Base-by-base conservation (phyloP, 2,113 vertebrate genomes). In the Empidonax alnorum region DNA sequence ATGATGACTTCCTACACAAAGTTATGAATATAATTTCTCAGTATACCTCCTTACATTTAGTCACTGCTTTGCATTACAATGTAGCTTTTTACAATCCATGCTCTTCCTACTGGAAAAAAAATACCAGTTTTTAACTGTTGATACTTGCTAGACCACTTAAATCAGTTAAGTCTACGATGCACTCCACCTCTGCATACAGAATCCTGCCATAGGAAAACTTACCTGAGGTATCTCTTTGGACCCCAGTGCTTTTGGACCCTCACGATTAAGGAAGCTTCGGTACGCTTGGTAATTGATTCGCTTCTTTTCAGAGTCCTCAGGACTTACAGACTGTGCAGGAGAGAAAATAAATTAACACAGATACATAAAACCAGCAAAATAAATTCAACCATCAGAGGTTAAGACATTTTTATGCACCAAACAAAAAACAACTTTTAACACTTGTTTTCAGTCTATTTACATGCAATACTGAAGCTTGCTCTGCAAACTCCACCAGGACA, bases 211-310 rank as follows among this genome's bases (percentile, higher is more conserved):
- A 76, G 65, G 30, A 79, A 80, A 25, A 44, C 84, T 97, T 80
- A 99, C 99, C 98, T 97, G 97, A 7, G 99, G 99, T 66, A 99
- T 99, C 93, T 99, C 98, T 96, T 99, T 99, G 82, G 99, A 99
- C 39, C 99, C 99, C 90, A 99, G 98, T 1, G 99, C 99, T 95
- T 99, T 99, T 1, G 99, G 99, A 58, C 99, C 99, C 79, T 99
- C 99, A 28, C 99, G 98, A 97, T 99, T 99, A 17, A 99, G 98
- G 95, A 95, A 99, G 98, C 98, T 99, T 80, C 99, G 98, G 94
- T 98, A 99, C 14, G 99, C 99, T 58, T 98, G 97, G 18, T 98
- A 97, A 97, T 99, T 99, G 68, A 10, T 95, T 23, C 98, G 98
- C 93, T 98, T 99, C 98, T 99, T 99, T 94, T 99, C 99, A 35